Conservation (phyloP, 2,113 vertebrate species). For the Hystrix cristata region DNA sequence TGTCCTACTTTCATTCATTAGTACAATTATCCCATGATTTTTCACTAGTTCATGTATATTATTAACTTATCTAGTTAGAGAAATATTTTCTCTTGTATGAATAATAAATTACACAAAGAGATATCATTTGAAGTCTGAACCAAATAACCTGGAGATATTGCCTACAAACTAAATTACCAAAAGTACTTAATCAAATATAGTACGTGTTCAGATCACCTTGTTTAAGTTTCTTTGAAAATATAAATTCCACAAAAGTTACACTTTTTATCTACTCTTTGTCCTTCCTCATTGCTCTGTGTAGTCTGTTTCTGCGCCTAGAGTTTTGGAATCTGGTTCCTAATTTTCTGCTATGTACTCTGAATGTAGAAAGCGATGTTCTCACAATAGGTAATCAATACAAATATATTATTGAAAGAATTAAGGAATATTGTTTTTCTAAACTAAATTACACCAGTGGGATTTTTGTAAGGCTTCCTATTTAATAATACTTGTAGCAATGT, state of each 20-base stretch:
- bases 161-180: not conserved
- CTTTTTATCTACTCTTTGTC: not conserved
- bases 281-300: not conserved
- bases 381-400: not conserved
- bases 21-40: not conserved
- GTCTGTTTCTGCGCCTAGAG: rapidly evolving
- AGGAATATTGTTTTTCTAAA: not conserved
- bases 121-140: not conserved
- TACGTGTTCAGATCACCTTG: not conserved
- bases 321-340: not conserved
- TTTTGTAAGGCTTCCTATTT: not conserved
- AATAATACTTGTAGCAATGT: not conserved
- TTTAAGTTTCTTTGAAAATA: not conserved
- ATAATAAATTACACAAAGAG: not conserved
- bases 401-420: conserved; percentile 19
- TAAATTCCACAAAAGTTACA: not conserved
- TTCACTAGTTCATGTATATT: not conserved
- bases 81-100: not conserved
- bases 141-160: not conserved
- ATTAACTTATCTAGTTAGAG: not conserved
- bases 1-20: not conserved
- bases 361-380: not conserved
- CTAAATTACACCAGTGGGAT: not conserved
- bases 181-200: not conserved
- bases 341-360: not conserved